Evolutionary conservation across 2,113 vertebrate species (phyloP).

Genomic region (Calidris pygmaea): DNA sequence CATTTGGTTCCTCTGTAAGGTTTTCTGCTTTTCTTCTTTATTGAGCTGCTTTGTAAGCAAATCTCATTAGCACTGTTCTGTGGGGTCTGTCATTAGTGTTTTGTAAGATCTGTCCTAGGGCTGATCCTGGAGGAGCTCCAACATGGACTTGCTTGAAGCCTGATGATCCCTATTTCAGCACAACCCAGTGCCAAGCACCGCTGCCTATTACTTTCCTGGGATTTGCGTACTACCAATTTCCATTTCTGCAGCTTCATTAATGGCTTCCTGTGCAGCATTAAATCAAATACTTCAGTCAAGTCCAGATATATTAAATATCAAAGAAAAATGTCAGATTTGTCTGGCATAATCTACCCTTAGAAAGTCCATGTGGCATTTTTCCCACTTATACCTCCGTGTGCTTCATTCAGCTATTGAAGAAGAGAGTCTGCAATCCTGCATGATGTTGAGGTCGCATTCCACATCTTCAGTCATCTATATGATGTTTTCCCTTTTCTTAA

Average conservation of each 20-base stretch:
- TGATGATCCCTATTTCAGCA: not conserved
- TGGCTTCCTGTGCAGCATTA: not conserved
- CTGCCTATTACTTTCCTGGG: not conserved
- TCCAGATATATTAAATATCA: not conserved
- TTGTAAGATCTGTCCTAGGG: not conserved
- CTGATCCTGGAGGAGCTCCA: not conserved
- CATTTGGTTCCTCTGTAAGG: not conserved
- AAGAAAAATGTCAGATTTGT: not conserved
- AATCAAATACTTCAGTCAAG: not conserved
- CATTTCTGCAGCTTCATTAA: not conserved
- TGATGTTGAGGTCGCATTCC: not conserved
- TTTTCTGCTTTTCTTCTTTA: not conserved
- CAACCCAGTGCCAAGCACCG: not conserved
- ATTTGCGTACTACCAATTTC: not conserved
- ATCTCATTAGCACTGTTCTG: not conserved
- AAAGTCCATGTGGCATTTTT: not conserved
- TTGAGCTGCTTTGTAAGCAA: not conserved
- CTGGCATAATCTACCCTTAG: not conserved
- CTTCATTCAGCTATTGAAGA: not conserved
- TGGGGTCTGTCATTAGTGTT: not conserved
- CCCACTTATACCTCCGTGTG: not conserved
- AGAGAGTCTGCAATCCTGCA: not conserved
- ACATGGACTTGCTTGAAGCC: not conserved
- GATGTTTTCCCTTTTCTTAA: not conserved
- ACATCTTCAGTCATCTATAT: not conserved